These are phyloP conservation scores for Scortum barcoo DNA, from an alignment of 2,113 vertebrate genomes.

Conservation along the genomic window DNA sequence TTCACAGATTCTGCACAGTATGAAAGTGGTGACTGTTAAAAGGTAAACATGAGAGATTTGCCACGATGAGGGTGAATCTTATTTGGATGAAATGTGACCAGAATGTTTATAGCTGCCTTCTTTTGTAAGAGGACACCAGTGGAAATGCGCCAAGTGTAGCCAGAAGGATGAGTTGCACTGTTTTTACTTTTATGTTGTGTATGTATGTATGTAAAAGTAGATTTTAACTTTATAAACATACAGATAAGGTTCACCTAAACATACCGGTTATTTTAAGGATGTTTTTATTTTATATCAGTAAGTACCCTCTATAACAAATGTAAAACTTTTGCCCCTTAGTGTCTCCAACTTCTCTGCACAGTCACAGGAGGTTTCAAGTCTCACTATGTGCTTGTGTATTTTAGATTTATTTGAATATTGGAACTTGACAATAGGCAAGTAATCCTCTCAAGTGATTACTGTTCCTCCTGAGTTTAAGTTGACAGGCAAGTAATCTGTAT, in stretches of 20 bases:
- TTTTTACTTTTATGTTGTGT: slow-evolving; percentile 15
- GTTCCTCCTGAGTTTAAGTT: too few relatives aligned
- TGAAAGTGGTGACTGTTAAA: slow-evolving; percentile 12
- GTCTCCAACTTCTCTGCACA: too few relatives aligned
- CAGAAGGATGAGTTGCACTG: not conserved
- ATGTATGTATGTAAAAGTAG: too few relatives aligned
- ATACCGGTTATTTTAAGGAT: not conserved
- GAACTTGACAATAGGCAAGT: too few relatives aligned
- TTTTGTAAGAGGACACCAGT: not conserved
- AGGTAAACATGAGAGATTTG: not conserved
- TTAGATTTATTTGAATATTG: too few relatives aligned
- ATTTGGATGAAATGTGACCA: not conserved
- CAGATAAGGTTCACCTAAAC: not conserved
- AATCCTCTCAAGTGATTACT: too few relatives aligned
- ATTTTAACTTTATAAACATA: not conserved
- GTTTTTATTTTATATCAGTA: not conserved
- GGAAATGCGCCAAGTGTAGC: not conserved
- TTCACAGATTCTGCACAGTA: not conserved
- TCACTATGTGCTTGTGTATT: too few relatives aligned
- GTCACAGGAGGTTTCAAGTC: too few relatives aligned
- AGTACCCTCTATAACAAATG: too few relatives aligned
- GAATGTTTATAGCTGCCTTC: not conserved
- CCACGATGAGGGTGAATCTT: not conserved
- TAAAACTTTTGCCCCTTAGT: not conserved
- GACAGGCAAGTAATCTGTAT: too few relatives aligned